A percentile compares a stretch with the other conserved stretches of the same genome.
Conservation (phyloP, 1,140 invertebrate genomes). For the Chymomyza costata region DNA sequence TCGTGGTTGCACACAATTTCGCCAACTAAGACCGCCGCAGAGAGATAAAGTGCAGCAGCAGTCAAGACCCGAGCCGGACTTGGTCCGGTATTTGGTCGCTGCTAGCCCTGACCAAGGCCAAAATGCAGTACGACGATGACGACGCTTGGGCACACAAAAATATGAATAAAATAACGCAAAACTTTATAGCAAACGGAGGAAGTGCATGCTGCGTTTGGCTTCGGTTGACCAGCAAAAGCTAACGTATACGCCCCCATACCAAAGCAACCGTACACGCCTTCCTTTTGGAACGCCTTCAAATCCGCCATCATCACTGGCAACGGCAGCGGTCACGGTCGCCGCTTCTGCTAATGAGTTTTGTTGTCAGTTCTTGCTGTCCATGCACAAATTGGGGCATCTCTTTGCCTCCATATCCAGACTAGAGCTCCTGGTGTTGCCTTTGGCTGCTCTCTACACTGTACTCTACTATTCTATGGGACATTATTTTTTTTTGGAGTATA, state of each 20-base stretch:
- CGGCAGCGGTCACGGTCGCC: constrained; percentile 55
- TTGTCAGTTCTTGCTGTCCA: constrained; percentile 64
- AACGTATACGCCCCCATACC: constrained; percentile 8
- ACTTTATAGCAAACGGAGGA: constrained; percentile 51
- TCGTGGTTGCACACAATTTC: constrained; percentile 73
- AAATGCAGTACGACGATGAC: too few relatives aligned
- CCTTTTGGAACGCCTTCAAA: constrained; percentile 32
- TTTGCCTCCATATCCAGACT: background rate
- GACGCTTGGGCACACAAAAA: constrained; percentile 24
- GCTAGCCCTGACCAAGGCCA: too few relatives aligned
- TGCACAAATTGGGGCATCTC: constrained; percentile 62
- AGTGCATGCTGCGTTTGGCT: constrained; percentile 55
- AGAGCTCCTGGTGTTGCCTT: background rate
- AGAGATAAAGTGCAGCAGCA: constrained; percentile 62
- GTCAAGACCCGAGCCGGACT: constrained; percentile 5
- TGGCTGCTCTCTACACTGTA: too few relatives aligned
- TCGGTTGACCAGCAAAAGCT: constrained; percentile 23
- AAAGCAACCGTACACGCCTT: background rate
- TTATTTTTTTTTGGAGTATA: too few relatives aligned
- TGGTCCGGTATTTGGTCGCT: too few relatives aligned
- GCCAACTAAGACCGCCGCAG: constrained; percentile 68
- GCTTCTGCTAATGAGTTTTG: constrained; percentile 71
- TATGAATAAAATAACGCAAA: constrained; percentile 66
- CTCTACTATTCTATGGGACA: too few relatives aligned
- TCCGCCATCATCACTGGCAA: constrained; percentile 8